Evolutionary conservation across 2,113 vertebrate species (phyloP).

Genomic region (Choloepus hoffmanni): DNA sequence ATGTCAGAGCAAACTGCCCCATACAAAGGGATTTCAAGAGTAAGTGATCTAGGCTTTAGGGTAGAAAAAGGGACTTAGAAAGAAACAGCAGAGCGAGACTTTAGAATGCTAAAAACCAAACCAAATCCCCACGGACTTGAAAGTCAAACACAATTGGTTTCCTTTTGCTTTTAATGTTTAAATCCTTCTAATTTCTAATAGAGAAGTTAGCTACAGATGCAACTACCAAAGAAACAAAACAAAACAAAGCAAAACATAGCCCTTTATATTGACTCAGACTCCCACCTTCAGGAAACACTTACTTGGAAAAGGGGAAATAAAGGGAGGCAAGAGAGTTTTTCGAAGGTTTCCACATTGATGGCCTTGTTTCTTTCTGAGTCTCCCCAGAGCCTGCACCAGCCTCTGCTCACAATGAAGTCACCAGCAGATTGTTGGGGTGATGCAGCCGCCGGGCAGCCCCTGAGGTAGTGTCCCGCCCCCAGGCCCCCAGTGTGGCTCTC

Average conservation of each 20-base stretch:
- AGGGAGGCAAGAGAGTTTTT: too few relatives aligned
- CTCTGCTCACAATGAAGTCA: neutral
- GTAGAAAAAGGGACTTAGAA: neutral
- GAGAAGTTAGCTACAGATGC: accelerated
- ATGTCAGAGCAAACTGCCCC: neutral
- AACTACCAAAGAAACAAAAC: neutral
- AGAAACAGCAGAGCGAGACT: neutral
- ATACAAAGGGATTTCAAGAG: neutral
- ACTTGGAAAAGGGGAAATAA: too few relatives aligned
- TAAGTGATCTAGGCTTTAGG: neutral
- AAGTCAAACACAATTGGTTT: neutral
- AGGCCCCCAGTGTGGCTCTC: too few relatives aligned
- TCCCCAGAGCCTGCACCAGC: too few relatives aligned
- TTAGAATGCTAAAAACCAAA: neutral
- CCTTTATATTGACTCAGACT: neutral
- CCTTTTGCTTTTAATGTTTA: too few relatives aligned
- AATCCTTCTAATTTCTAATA: too few relatives aligned
- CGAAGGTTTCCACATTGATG: too few relatives aligned
- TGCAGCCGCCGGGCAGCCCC: too few relatives aligned
- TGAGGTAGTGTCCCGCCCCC: too few relatives aligned
- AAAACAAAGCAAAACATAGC: neutral
- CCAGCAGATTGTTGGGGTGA: too few relatives aligned
- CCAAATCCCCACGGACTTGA: neutral
- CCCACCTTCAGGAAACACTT: too few relatives aligned
- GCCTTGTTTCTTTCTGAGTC: too few relatives aligned